phyloP scores from a whole-genome alignment of 1,140 invertebrate species.

The Danaus plexippus region DNA sequence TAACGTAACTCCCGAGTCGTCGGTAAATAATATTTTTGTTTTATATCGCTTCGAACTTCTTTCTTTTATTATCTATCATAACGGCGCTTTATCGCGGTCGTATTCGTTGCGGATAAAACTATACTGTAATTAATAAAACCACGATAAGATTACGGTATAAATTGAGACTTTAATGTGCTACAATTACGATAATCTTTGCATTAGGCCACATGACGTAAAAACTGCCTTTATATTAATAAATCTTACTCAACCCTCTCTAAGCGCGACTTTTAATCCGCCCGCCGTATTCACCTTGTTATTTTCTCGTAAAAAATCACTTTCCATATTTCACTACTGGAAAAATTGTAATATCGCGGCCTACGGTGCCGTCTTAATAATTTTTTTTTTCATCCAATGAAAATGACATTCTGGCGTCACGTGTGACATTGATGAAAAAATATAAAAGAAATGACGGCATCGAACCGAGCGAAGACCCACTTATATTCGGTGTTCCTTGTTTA shows the following conservation, averaged over 20 bases:
- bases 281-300: slow-evolving; percentile 61
- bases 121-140: too few species aligned
- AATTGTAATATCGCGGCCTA: slow-evolving; percentile 65
- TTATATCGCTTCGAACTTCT: too few species aligned
- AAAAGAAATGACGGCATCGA: slow-evolving; percentile 65
- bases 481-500: slow-evolving; percentile 32
- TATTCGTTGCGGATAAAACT: too few species aligned
- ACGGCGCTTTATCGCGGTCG: too few species aligned
- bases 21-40: too few species aligned
- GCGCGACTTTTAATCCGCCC: slow-evolving; percentile 53
- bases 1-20: too few species aligned
- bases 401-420: slow-evolving; percentile 69
- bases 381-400: slow-evolving; percentile 69
- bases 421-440: slow-evolving; percentile 72
- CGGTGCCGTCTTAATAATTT: slow-evolving; percentile 63
- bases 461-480: slow-evolving; percentile 28
- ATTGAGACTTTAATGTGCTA: slow-evolving; percentile 5
- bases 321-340: slow-evolving; percentile 68
- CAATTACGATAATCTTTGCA: slow-evolving; percentile 6
- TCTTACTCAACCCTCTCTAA: slow-evolving; percentile 34
- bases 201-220: slow-evolving; percentile 10
- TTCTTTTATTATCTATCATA: too few species aligned
- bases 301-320: slow-evolving; percentile 69
- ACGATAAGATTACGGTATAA: background rate
- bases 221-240: slow-evolving; percentile 28